Conservation (phyloP, 2,888 invertebrate species). For the Diarsia mendica region DNA sequence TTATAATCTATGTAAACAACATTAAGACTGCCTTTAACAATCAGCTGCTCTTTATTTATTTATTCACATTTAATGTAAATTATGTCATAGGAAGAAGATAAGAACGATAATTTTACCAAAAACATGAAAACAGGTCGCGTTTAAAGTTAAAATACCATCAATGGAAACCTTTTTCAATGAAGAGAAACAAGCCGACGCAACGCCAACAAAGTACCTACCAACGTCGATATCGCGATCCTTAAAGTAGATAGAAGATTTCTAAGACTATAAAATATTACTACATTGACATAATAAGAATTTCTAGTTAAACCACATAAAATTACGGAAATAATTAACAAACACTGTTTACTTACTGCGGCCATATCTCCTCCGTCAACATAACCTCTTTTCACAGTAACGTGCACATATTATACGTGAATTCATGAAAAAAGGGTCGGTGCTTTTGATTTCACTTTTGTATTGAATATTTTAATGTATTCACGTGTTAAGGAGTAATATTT, state of each 20-base stretch:
- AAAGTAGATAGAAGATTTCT: constrained; percentile 19
- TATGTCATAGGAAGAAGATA: constrained; percentile 44
- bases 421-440: constrained; percentile 38
- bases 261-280: constrained; percentile 10
- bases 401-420: constrained; percentile 46
- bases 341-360: constrained; percentile 77
- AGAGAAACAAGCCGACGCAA: constrained; percentile 9
- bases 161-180: constrained; percentile 20
- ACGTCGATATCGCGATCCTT: constrained; percentile 23
- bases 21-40: constrained; percentile 27
- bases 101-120: constrained; percentile 17
- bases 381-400: constrained; percentile 74
- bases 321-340: constrained; percentile 38
- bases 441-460: constrained; percentile 58
- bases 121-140: constrained; percentile 14
- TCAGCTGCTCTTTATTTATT: constrained; percentile 56
- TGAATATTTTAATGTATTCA: constrained; percentile 57
- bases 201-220: constrained; percentile 12
- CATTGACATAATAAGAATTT: constrained; percentile 30
- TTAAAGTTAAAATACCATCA: constrained; percentile 13
- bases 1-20: constrained; percentile 50
- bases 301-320: constrained; percentile 42
- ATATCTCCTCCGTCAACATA: constrained; percentile 84
- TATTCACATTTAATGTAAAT: constrained; percentile 33
- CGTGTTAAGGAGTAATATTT: constrained; percentile 42